Conservation (phyloP, 2,797 vertebrate species). For the Pseudomugil gertrudae region DNA sequence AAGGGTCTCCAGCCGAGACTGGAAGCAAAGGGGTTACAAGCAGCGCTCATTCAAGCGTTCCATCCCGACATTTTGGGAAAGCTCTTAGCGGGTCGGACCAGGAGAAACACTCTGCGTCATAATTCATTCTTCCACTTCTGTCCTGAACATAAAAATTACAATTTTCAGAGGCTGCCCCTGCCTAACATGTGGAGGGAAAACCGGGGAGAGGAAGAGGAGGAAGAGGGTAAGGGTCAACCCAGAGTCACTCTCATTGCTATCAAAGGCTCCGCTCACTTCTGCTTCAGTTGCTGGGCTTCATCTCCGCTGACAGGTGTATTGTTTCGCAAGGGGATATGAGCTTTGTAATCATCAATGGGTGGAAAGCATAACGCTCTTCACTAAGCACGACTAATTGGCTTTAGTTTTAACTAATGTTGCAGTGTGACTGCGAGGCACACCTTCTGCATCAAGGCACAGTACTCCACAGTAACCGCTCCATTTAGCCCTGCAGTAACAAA, state of each 20-base stretch:
- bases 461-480: constrained; percentile 93
- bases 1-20: constrained; percentile 78
- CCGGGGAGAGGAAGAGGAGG: constrained; percentile 80
- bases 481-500: constrained; percentile 97
- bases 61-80: constrained; percentile 62
- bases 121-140: constrained; percentile 87
- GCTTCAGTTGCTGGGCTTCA: constrained; percentile 92
- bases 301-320: constrained; percentile 98
- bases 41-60: constrained; percentile 79
- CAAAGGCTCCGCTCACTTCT: constrained; percentile 89
- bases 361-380: constrained; percentile 91
- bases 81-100: constrained; percentile 41
- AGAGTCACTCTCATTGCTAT: constrained; percentile 89
- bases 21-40: constrained; percentile 78
- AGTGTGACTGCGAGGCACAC: constrained; percentile 89
- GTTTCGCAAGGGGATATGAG: constrained; percentile 94
- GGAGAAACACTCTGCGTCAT: constrained; percentile 73
- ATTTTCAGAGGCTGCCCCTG: constrained; percentile 81
- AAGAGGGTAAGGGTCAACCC: constrained; percentile 88
- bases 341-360: constrained; percentile 92
- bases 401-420: constrained; percentile 96
- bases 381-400: constrained; percentile 99
- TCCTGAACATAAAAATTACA: constrained; percentile 81
- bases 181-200: constrained; percentile 78
- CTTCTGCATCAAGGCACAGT: constrained; percentile 90